These are phyloP conservation scores for Drosophila seguyi DNA, from an alignment of 1,140 invertebrate species.

Conservation along the genomic window DNA sequence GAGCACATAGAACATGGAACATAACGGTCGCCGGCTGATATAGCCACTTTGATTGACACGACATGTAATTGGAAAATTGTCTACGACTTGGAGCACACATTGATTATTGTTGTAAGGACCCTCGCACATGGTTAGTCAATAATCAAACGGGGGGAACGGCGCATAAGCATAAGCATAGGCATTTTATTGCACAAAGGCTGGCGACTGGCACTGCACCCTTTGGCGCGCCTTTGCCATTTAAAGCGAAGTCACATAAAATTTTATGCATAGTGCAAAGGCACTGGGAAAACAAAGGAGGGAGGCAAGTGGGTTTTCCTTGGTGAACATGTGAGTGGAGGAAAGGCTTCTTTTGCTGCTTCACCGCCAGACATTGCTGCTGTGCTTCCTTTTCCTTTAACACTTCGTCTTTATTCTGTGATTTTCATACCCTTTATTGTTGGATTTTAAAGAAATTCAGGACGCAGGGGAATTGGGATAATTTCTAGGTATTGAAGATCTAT, in stretches of 20 bases:
- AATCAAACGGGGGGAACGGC: slow-evolving; percentile 44
- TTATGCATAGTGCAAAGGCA: slow-evolving; percentile 39
- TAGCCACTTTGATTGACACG: slow-evolving; percentile 67
- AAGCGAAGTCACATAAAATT: slow-evolving; percentile 37
- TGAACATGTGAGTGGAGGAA: slow-evolving; percentile 1
- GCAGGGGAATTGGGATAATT: background rate
- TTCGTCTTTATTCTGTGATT: slow-evolving; percentile 2
- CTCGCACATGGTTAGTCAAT: slow-evolving; percentile 56
- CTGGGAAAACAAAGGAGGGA: background rate
- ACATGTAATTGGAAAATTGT: slow-evolving; percentile 80
- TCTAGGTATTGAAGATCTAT: background rate
- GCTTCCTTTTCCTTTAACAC: background rate
- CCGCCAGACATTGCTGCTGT: slow-evolving; percentile 19
- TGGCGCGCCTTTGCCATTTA: slow-evolving; percentile 26
- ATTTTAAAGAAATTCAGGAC: too few relatives aligned
- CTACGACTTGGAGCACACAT: slow-evolving; percentile 60
- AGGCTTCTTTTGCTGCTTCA: slow-evolving; percentile 24
- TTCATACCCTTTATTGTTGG: background rate
- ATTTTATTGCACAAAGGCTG: slow-evolving; percentile 60
- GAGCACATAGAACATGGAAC: background rate
- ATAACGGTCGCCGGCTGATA: slow-evolving; percentile 16
- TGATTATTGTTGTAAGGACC: slow-evolving; percentile 21
- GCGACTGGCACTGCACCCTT: slow-evolving; percentile 19
- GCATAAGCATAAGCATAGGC: slow-evolving; percentile 38
- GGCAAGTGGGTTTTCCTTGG: background rate